A percentile compares a stretch with the other conserved stretches of the same genome.
These are phyloP conservation scores for Cactoblastis cactorum DNA, from an alignment of 2,888 invertebrate species.

Conservation along the genomic window DNA sequence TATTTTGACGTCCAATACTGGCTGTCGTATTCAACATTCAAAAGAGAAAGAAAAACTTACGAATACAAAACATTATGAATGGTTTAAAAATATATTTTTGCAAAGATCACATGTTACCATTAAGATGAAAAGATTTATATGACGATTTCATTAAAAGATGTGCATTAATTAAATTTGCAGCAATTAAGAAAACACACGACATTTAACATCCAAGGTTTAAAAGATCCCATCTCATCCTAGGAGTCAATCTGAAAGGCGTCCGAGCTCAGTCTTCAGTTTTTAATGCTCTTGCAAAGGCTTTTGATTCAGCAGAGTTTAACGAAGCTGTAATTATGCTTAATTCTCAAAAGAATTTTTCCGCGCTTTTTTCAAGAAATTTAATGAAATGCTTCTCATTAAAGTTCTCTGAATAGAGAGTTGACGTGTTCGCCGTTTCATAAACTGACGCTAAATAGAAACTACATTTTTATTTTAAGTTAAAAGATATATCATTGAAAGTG, in stretches of 20 bases:
- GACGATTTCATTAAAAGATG: background rate
- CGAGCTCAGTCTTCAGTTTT: slow-evolving; percentile 52
- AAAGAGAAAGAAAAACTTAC: background rate
- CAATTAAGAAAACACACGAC: slow-evolving; percentile 8
- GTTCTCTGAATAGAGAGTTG: slow-evolving; percentile 40
- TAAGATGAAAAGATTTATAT: background rate
- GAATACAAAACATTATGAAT: too few relatives aligned
- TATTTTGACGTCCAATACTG: background rate
- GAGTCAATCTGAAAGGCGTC: slow-evolving; percentile 45
- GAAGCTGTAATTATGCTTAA: slow-evolving; percentile 61
- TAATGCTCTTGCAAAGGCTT: slow-evolving; percentile 54
- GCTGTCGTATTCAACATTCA: background rate
- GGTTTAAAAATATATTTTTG: too few relatives aligned
- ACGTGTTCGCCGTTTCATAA: slow-evolving; percentile 26
- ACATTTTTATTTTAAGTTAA: background rate
- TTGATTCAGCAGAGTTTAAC: slow-evolving; percentile 61
- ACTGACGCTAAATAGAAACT: slow-evolving; percentile 9
- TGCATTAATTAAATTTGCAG: slow-evolving; percentile 8
- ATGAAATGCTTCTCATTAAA: slow-evolving; percentile 59
- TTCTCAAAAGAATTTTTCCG: slow-evolving; percentile 52
- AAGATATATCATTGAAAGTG: background rate
- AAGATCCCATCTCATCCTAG: slow-evolving; percentile 29
- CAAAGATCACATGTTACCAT: too few relatives aligned
- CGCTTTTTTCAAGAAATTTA: slow-evolving; percentile 38
- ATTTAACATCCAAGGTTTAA: background rate